Percentiles rank a stretch among this genome's conserved stretches.
Evolutionary conservation across 2,797 vertebrate species (phyloP).

Genomic region (Pseudocheirus occidentalis): DNA sequence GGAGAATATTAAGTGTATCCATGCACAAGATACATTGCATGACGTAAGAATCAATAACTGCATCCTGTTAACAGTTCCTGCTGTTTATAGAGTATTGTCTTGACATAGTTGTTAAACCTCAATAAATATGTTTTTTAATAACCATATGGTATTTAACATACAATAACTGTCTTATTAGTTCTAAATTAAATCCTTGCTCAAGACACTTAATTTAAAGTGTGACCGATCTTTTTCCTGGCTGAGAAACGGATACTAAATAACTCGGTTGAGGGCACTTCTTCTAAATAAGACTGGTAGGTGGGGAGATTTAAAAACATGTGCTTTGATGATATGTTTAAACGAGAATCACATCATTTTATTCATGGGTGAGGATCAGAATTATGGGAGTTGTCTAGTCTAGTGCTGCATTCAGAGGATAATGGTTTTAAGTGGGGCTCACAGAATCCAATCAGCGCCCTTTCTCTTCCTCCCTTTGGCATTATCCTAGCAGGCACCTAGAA

Average conservation of each 20-base stretch:
- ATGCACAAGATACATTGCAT: slow-evolving; percentile 77
- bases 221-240: slow-evolving; percentile 82
- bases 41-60: slow-evolving; percentile 83
- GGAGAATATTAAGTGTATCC: slow-evolving; percentile 70
- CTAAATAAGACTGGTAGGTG: slow-evolving; percentile 74
- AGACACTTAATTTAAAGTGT: slow-evolving; percentile 84
- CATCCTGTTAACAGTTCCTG: slow-evolving; percentile 81
- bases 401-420: slow-evolving; percentile 67
- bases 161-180: slow-evolving; percentile 84
- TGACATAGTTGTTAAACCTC: slow-evolving; percentile 86
- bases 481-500: neutral
- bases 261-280: slow-evolving; percentile 72
- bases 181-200: slow-evolving; percentile 85
- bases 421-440: slow-evolving; percentile 58
- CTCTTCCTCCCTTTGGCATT: neutral
- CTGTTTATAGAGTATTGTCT: slow-evolving; percentile 84
- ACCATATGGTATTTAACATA: slow-evolving; percentile 83
- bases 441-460: slow-evolving; percentile 33
- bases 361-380: slow-evolving; percentile 63
- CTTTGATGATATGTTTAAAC: slow-evolving; percentile 80
- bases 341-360: slow-evolving; percentile 76
- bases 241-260: slow-evolving; percentile 76
- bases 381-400: slow-evolving; percentile 66
- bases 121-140: slow-evolving; percentile 86
- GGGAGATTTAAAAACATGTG: slow-evolving; percentile 70